Base-by-base conservation (phyloP, 2,888 invertebrate species). In the Sabellastarte sp. region DNA sequence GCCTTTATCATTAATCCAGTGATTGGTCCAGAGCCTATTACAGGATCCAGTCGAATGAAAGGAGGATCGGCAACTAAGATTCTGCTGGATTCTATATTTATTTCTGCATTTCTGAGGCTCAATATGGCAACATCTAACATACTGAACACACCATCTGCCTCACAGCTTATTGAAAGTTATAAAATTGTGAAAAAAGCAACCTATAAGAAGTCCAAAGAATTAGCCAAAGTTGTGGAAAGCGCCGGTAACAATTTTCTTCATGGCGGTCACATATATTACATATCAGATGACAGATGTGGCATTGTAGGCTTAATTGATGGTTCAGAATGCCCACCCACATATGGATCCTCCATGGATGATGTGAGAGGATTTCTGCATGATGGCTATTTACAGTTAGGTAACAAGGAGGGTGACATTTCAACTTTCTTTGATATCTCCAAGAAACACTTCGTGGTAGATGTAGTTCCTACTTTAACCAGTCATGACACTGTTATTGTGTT, bases 11-110 rank as follows among this genome's bases (percentile, higher is more conserved):
- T n/a, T n/a, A n/a, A n/a, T n/a, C 41, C 41, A 15, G 41, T 41
- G 10, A 15, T 15, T 41, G 41, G 41, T 20, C 83, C 84, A 1
- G 84, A 84, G 60, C 77, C 83, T 2, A 78, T 84, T 30, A 78
- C 83, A 10, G 84, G 84, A 1, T 84, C 83, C 2, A 80, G 80
- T 61, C 69, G 84, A 41, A 81, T 84, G 80, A 84, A 84, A 68
- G 74, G 80, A 53, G 84, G 84, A 2, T 77, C 80, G 1, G 79
- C 83, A 2, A 84, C 83, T 2, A 84, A 82, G 64, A 74, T 77
- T 10, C 60, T 78, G 1, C 67, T 79, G 57, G 71, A 73, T 20
- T 50, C 65, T 10, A 59, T 73, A 15, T 64, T 69, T 55, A 41
- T 31, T n/a, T 30, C 29, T 33, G 63, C 65, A 15, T 31, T 32